Percentiles rank a stretch among this genome's conserved stretches.
Conservation (phyloP, 2,888 invertebrate species). For the Linnaemya vulpina region DNA sequence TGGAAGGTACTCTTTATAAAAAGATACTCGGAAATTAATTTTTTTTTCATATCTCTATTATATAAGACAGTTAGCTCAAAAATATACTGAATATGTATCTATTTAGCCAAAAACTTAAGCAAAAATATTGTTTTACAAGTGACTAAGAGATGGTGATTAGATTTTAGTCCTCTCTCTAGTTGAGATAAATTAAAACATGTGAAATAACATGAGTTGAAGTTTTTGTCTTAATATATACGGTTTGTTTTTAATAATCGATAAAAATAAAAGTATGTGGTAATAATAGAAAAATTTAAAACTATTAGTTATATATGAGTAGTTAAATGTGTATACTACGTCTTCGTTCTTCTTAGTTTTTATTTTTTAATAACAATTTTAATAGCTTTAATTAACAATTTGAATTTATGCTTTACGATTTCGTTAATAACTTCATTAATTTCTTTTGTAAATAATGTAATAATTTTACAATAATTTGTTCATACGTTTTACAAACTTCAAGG, state of each 20-base stretch:
- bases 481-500: slow-evolving; percentile 71
- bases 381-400: slow-evolving; percentile 47
- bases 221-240: background rate
- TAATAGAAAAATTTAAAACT: slow-evolving; percentile 9
- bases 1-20: background rate
- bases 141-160: background rate
- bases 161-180: background rate
- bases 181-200: slow-evolving; percentile 15
- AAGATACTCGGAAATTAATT: background rate
- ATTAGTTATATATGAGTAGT: slow-evolving; percentile 23
- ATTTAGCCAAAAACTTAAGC: background rate
- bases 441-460: slow-evolving; percentile 60
- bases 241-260: slow-evolving; percentile 2
- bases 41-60: background rate
- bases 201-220: background rate
- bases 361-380: slow-evolving; percentile 45
- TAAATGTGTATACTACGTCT: slow-evolving; percentile 35
- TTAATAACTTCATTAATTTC: slow-evolving; percentile 20
- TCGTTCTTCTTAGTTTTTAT: background rate
- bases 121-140: background rate
- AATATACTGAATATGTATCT: no score
- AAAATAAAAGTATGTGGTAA: slow-evolving; percentile 16
- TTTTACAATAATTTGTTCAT: slow-evolving; percentile 55
- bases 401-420: slow-evolving; percentile 23
- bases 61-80: no score